Base-by-base conservation (phyloP, 2,888 invertebrate species). In the Tetragonula carbonaria region DNA sequence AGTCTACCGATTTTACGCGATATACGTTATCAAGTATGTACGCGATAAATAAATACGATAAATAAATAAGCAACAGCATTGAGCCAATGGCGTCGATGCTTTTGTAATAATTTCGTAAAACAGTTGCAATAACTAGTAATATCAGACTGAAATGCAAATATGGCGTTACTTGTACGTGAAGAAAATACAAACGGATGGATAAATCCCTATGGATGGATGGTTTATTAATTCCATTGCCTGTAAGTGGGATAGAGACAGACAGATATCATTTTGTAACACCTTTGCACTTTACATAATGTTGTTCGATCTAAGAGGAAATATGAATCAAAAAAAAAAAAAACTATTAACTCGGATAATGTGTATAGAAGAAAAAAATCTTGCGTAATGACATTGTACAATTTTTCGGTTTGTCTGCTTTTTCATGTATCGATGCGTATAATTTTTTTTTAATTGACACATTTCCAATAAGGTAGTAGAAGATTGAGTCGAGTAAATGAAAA, bases 231-330 rank as follows among this genome's bases (percentile, higher is more conserved):
- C 38, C 53, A 68, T 6, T 8, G 16, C 21, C n/a, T 65, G 68
- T 1, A 4, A 28, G 14, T 0, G 51, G 18, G n/a, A 74, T 2
- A 50, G 45, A 74, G 68, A 59, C 33, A 16, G 65, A 62, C 21
- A 5, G 53, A 70, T 53, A 55, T 76, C 62, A 70, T 74, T 74
- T 84, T 84, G 38, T 72, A 71, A 80, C 67, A 57, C 72, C 66
- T 77, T 74, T 73, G 71, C 59, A 62, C 51, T 88, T 81, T 82
- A 81, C 59, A 82, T 82, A 84, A 82, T 84, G 53, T 62, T n/a
- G 53, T 28, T 8, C 65, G 50, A 18, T 28, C 21, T 38, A 23
- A 55, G 45, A 67, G 57, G 67, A 88, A 86, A 82, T 78, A 76
- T 71, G 81, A 88, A 82, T 86, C 70, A 55, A 74, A 33, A 84